A percentile compares a stretch with the other conserved stretches of the same genome.
Evolutionary conservation across 2,113 vertebrate genomes (phyloP).

Genomic region (Anoplopoma fimbria): DNA sequence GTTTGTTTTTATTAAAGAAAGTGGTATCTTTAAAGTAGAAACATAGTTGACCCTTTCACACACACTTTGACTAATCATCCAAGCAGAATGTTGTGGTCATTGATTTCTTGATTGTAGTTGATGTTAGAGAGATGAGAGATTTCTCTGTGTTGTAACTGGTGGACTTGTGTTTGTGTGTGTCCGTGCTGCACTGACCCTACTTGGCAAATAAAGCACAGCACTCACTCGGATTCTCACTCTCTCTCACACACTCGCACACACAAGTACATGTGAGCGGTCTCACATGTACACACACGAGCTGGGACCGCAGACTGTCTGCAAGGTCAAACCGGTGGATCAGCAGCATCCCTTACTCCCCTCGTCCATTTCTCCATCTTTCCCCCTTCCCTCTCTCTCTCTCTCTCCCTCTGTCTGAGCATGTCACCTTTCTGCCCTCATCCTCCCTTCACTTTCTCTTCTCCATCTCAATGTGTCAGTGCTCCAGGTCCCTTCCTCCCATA

Average conservation of each 20-base stretch:
- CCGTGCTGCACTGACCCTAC: constrained; percentile 41
- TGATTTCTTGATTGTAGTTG: constrained; percentile 56
- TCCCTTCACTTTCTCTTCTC: constrained; percentile 35
- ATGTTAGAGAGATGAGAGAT: constrained; percentile 38
- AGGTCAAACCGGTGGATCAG: constrained; percentile 77
- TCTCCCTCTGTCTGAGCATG: constrained; percentile 46
- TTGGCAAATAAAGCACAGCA: constrained; percentile 58
- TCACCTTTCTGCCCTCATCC: constrained; percentile 66
- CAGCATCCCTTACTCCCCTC: constrained; percentile 53
- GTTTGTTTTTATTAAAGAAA: constrained; percentile 5
- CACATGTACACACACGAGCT: constrained; percentile 26
- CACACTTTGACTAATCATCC: constrained; percentile 31
- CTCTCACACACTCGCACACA: neutral
- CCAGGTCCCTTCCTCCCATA: constrained; percentile 58
- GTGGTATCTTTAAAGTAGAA: constrained; percentile 8
- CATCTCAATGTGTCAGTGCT: constrained; percentile 61
- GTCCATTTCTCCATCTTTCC: constrained; percentile 51
- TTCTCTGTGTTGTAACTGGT: constrained; percentile 33
- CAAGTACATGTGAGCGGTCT: constrained; percentile 6
- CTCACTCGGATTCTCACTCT: neutral
- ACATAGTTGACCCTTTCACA: neutral
- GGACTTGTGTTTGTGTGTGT: constrained; percentile 60
- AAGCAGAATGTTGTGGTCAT: constrained; percentile 41
- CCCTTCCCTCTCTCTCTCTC: constrained; percentile 10
- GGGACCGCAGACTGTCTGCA: constrained; percentile 60